Evolutionary conservation across 2,888 invertebrate genomes (phyloP).

Genomic region (Cecidostiba fungosa): DNA sequence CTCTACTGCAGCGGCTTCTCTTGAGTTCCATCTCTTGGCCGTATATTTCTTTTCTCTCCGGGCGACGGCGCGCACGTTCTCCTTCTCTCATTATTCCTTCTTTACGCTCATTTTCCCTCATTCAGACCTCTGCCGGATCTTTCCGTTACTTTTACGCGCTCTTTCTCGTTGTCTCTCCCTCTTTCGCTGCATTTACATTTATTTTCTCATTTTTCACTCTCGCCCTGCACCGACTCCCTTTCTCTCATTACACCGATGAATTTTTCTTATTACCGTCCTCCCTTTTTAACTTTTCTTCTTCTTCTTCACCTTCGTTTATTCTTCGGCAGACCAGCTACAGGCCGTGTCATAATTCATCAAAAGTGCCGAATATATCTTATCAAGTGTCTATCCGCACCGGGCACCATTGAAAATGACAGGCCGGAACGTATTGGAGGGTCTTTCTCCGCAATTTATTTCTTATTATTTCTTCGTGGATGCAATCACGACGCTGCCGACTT

Average conservation of each 20-base stretch:
- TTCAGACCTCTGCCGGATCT: constrained; percentile 27
- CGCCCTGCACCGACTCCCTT: constrained; percentile 21
- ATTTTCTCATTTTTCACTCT: constrained; percentile 50
- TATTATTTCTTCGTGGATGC: constrained; percentile 53
- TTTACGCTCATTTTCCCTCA: constrained; percentile 53
- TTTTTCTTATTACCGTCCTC: constrained; percentile 32
- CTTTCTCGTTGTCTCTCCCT: constrained; percentile 28
- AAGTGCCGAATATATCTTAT: constrained; percentile 63
- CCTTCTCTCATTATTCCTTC: constrained; percentile 47
- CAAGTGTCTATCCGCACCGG: constrained; percentile 58
- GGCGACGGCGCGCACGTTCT: neutral
- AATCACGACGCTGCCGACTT: constrained; percentile 42
- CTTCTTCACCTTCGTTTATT: constrained; percentile 12
- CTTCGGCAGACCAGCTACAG: neutral
- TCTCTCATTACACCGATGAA: constrained; percentile 55
- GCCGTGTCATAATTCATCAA: constrained; percentile 54
- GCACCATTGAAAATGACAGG: constrained; percentile 51
- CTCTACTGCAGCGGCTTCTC: neutral
- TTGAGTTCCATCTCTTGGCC: constrained; percentile 42
- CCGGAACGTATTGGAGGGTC: constrained; percentile 46
- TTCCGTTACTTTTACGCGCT: constrained; percentile 48
- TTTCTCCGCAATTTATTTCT: constrained; percentile 53
- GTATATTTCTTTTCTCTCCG: constrained; percentile 9
- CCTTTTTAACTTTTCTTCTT: constrained; percentile 5
- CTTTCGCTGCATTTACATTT: constrained; percentile 57